These are phyloP conservation scores for Astreopora myriophthalma DNA, from an alignment of 64 coral and sea anemone species.

Conservation along the genomic window DNA sequence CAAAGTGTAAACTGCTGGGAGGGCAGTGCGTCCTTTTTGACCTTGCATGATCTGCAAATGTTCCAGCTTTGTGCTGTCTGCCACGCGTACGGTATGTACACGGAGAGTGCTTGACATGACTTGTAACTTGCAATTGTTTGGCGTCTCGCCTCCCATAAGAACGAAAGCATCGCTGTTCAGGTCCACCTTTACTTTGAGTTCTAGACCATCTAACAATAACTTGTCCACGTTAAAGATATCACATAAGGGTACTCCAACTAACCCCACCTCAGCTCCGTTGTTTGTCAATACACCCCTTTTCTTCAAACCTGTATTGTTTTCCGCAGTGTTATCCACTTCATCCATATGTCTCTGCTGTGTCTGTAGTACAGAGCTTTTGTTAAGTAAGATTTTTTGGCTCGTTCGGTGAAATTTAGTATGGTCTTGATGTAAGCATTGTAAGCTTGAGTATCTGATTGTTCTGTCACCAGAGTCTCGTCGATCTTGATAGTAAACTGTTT, in stretches of 20 bases:
- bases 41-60: not conserved
- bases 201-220: not conserved
- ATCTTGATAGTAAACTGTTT: constrained; percentile 69
- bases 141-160: not conserved
- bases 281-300: not conserved
- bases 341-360: too few species aligned
- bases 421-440: constrained; percentile 69
- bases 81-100: not conserved
- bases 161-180: constrained; percentile 1
- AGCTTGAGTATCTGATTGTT: constrained; percentile 34
- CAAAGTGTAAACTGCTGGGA: not conserved
- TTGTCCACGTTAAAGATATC: constrained; percentile 42
- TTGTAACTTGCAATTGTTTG: not conserved
- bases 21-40: not conserved
- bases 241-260: constrained; percentile 39
- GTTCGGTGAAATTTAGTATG: constrained; percentile 14
- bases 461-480: constrained; percentile 50
- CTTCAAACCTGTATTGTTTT: too few species aligned
- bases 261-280: not conserved
- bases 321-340: too few species aligned
- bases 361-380: constrained; percentile 9
- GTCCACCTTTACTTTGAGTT: not conserved
- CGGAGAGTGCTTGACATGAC: not conserved
- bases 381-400: constrained; percentile 23
- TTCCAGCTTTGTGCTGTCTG: not conserved